These are phyloP conservation scores for Arion vulgaris DNA, from an alignment of 1,140 invertebrate species.

Conservation along the genomic window DNA sequence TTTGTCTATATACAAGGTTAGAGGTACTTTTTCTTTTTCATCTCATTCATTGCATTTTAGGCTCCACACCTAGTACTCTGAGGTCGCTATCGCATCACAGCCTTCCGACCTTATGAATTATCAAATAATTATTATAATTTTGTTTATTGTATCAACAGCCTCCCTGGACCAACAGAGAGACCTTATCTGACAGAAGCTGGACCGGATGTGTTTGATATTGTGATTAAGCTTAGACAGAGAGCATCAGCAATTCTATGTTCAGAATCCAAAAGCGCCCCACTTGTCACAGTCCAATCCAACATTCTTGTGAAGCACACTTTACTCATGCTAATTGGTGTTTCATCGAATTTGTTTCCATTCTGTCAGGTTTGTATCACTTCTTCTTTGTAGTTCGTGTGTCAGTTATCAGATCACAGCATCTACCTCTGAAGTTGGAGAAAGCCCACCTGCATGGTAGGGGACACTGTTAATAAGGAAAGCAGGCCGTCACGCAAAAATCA, in stretches of 20 bases:
- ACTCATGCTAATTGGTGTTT: conserved; percentile 58
- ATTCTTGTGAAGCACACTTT: conserved; percentile 55
- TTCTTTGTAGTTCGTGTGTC: not conserved
- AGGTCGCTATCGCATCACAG: no score
- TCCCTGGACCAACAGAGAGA: conserved; percentile 52
- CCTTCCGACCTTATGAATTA: no score
- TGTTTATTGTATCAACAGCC: conserved; percentile 38
- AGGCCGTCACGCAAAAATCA: no score
- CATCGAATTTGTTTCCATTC: conserved; percentile 52
- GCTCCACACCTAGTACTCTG: no score
- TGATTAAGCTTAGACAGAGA: conserved; percentile 42
- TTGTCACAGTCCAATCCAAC: conserved; percentile 36
- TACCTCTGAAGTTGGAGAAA: no score
- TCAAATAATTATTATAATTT: not conserved
- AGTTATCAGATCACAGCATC: no score
- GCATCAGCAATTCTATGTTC: conserved; percentile 43
- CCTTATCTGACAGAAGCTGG: conserved; percentile 65
- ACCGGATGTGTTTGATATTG: conserved; percentile 51
- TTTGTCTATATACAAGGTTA: no score
- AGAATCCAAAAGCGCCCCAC: not conserved
- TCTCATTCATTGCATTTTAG: no score
- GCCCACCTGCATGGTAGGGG: no score
- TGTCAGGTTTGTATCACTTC: conserved; percentile 30
- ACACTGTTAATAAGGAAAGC: no score
- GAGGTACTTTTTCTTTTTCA: no score